phyloP scores from a whole-genome alignment of 2,113 vertebrate species.

The Zosterops borbonicus region DNA sequence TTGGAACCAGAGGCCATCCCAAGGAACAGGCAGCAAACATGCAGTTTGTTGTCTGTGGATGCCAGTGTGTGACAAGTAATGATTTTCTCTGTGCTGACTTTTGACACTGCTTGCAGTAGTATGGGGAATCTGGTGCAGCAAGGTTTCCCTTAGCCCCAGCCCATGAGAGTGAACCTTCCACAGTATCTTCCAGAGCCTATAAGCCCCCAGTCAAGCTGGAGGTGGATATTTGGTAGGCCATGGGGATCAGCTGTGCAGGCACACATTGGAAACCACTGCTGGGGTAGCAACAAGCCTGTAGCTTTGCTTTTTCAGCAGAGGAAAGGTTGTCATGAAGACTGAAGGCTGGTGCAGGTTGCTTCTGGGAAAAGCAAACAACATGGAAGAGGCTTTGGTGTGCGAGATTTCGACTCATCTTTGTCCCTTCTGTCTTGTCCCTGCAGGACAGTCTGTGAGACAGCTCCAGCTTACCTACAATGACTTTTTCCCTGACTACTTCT shows the following conservation, averaged over 20 bases:
- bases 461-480: slow-evolving; percentile 84
- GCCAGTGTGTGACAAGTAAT: not conserved
- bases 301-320: not conserved
- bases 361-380: not conserved
- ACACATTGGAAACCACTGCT: not conserved
- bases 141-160: not conserved
- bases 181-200: not conserved
- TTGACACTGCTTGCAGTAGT: not conserved
- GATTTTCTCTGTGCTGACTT: not conserved
- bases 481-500: slow-evolving; percentile 93
- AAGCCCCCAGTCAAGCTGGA: not conserved
- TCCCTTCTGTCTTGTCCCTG: not conserved
- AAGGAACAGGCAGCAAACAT: not conserved
- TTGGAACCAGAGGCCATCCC: not conserved
- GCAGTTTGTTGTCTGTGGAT: not conserved
- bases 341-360: not conserved
- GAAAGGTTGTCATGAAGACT: not conserved
- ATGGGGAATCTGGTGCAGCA: not conserved
- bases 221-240: not conserved
- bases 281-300: not conserved
- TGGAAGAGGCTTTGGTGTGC: not conserved
- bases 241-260: not conserved
- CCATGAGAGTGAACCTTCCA: not conserved
- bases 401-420: not conserved
- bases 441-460: slow-evolving; percentile 76